Evolutionary conservation across 2,888 invertebrate genomes (phyloP), one percentile per base, ranked within the genome.

Genomic region (Tachina lurida): DNA sequence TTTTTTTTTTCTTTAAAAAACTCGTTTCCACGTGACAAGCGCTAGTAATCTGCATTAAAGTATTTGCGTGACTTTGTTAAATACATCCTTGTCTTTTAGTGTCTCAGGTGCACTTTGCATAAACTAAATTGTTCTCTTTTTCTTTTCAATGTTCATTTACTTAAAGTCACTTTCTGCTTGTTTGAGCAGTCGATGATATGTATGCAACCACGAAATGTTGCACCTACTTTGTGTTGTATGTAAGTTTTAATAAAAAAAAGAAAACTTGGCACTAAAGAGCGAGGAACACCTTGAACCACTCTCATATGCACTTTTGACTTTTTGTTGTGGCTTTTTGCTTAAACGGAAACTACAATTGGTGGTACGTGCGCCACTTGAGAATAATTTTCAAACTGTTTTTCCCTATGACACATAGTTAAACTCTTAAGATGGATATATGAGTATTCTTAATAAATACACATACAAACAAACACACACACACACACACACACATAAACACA

Each of bases 11-110:
- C 7, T 58, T 22, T 2, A 22, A 31, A 9, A 31, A 22, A 47
- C 3, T 15, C 19, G 43, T 67, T 52, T 41, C 22, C 71, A 41
- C 54, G 43, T 43, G 22, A 19, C 22, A 75, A 65, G 43, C 45
- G 62, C 31, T 54, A 13, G 54, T 54, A 52, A 47, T 62, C 43
- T 62, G 19, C 15, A 49, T 60, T 49, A 15, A 19, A 54, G 54
- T 62, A 19, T 43, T n/a, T 54, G 65, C 70, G 68, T 84, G 74
- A 75, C 75, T 84, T 70, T 70, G 56, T 58, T 79, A 78, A 84
- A 63, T 63, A 31, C 31, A n/a, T 47, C 31, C 7, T 43, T 43
- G 19, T 54, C 17, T 22, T 75, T 65, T 54, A 2, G 52, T 74
- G 19, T 8, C n/a, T 39, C 62, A 68, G 63, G 67, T 74, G 74